These are phyloP conservation scores for Drosophila aldrichi DNA, from an alignment of 2,888 invertebrate genomes.

Conservation along the genomic window DNA sequence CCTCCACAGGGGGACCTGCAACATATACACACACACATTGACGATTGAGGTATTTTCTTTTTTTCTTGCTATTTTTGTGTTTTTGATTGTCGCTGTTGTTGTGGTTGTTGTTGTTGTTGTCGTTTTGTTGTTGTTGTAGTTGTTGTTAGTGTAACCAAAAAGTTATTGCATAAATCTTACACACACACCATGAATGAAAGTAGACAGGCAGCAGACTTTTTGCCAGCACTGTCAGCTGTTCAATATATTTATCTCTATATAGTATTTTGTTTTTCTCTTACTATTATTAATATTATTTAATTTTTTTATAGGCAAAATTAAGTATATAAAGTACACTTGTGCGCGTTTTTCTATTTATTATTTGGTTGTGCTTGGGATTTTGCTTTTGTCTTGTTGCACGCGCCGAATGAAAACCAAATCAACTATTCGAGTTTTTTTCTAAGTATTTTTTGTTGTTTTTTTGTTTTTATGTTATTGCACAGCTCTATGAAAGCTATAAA, in stretches of 20 bases:
- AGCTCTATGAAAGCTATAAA: constrained; percentile 41
- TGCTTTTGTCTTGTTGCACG: constrained; percentile 60
- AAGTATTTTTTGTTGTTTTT: constrained; percentile 3
- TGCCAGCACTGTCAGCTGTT: constrained; percentile 9
- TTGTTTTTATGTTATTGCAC: constrained; percentile 10
- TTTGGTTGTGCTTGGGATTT: constrained; percentile 38
- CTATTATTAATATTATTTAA: constrained; percentile 2
- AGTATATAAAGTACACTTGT: constrained; percentile 58
- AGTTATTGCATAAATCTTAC: constrained; percentile 24
- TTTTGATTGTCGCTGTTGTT: constrained; percentile 30
- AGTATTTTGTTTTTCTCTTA: neutral
- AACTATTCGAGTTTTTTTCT: constrained; percentile 48
- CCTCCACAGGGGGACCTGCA: constrained; percentile 98
- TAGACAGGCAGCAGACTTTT: constrained; percentile 12
- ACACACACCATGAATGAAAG: constrained; percentile 1
- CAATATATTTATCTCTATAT: neutral
- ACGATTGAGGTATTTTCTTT: constrained; percentile 72
- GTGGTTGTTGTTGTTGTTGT: constrained; percentile 24
- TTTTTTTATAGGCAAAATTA: constrained; percentile 71
- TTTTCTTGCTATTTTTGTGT: constrained; percentile 26
- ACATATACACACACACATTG: constrained; percentile 85
- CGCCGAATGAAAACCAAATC: constrained; percentile 86
- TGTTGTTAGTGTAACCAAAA: constrained; percentile 37
- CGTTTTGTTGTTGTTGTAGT: constrained; percentile 7
- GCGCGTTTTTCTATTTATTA: constrained; percentile 37